Evolutionary conservation across 2,113 vertebrate genomes (phyloP), one percentile per base, ranked within the genome.

Genomic region (Atlantisia rogersi): DNA sequence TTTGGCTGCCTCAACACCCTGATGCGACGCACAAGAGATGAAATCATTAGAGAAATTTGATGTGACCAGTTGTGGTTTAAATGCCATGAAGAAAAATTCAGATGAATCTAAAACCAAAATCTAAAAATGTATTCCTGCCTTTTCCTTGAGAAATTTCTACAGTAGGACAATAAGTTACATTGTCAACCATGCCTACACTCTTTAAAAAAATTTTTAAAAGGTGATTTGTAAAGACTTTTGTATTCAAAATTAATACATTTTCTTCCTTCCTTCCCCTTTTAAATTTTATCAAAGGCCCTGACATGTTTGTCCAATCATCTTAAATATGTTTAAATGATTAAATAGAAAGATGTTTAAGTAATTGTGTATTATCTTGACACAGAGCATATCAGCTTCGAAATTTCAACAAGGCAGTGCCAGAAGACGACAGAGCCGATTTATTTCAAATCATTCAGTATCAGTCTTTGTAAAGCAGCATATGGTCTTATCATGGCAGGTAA

Each of bases 401-500:
- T 94, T 94, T 95, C 88, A 94, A 67, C 92, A 82, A 95, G 50
- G 71, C 86, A 77, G 46, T 96, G 95, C 93, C 87, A 97, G 95
- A 95, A 95, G 91, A 95, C 24, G 24, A 85, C 52, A 95, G 93
- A 95, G 91, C 74, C 64, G 65, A 94, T 94, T 94, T 90, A 93
- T 67, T 84, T 96, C 95, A 80, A 95, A 87, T 96, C 95, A 96
- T 92, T 90, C 91, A 79, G 95, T 94, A 93, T 86, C 90, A 95
- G 94, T 94, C 97, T 98, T 97, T 64, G 89, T 97, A 95, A 97
- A 97, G 89, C 92, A 98, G 97, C 96, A 96, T 90, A 95, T 93
- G 96, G 96, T 92, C 70, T 96, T 93, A 94, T 82, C 95, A 86
- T 89, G 88, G 90, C 96, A 98, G 96, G 96, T 97, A 98, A 98